A percentile compares a stretch with the other conserved stretches of the same genome.
Conservation (phyloP, 2,888 invertebrate genomes). For the Deilephila elpenor region DNA sequence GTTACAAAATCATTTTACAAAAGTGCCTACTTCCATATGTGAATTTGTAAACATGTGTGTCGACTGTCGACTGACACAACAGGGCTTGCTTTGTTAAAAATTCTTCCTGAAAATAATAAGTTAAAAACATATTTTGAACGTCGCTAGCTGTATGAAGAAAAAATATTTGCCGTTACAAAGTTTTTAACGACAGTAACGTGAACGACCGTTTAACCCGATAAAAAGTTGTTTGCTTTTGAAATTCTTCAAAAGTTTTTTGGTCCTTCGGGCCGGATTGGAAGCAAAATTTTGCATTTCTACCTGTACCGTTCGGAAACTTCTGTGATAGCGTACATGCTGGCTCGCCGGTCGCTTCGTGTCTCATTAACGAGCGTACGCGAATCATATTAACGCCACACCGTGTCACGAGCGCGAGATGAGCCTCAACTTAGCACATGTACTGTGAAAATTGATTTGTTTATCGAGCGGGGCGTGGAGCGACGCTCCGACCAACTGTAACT, state of each 20-base stretch:
- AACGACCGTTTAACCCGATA: no score
- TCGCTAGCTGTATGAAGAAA: no score
- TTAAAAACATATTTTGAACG: no score
- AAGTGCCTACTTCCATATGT: slow-evolving; percentile 4
- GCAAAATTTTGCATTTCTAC: not conserved
- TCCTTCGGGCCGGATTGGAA: slow-evolving; percentile 9
- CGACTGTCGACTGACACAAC: slow-evolving; percentile 1
- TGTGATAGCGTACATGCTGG: not conserved
- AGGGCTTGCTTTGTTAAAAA: not conserved
- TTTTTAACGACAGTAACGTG: no score
- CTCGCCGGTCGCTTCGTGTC: not conserved
- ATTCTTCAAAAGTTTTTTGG: not conserved
- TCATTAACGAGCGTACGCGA: slow-evolving; percentile 36
- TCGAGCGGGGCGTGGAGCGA: not conserved
- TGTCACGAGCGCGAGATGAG: slow-evolving; percentile 46
- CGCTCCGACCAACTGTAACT: not conserved
- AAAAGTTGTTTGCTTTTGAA: not conserved
- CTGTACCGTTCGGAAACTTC: not conserved
- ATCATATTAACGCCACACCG: slow-evolving; percentile 36
- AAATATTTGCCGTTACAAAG: no score
- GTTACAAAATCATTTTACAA: not conserved
- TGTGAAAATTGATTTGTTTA: slow-evolving; percentile 25
- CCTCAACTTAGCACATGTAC: slow-evolving; percentile 38
- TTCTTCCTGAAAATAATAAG: not conserved
- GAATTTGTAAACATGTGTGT: slow-evolving; percentile 11